Evolutionary conservation across 2,888 invertebrate genomes (phyloP).

Genomic region (Drosophila quinaria): DNA sequence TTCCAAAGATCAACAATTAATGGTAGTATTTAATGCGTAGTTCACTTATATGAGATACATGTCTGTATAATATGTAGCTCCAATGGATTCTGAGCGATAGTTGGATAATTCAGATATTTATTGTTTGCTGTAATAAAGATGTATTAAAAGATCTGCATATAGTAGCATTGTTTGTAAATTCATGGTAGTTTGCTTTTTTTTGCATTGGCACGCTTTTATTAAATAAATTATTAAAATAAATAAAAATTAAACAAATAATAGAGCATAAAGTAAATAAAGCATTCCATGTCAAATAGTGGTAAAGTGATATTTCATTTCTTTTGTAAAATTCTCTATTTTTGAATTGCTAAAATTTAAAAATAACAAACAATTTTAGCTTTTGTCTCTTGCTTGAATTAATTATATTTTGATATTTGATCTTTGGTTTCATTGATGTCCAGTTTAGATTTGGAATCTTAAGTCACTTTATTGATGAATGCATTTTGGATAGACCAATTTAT

Average conservation of each 20-base stretch:
- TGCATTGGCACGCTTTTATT: conserved; percentile 57
- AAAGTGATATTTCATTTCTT: conserved; percentile 23
- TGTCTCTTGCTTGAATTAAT: conserved; percentile 32
- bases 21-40: conserved; percentile 4
- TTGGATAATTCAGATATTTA: conserved; percentile 21
- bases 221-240: conserved; percentile 55
- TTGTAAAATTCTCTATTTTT: conserved; percentile 36
- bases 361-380: conserved; percentile 48
- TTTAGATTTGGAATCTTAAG: conserved; percentile 15
- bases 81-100: conserved; percentile 27
- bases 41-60: conserved; percentile 8
- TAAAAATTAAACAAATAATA: conserved; percentile 71
- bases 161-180: conserved; percentile 48
- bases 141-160: conserved; percentile 46
- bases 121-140: conserved; percentile 56
- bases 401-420: conserved; percentile 40
- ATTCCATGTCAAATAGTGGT: conserved; percentile 50
- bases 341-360: conserved; percentile 35
- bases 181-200: conserved; percentile 33
- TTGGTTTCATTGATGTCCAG: conserved; percentile 37
- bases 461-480: conserved; percentile 18
- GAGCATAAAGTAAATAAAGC: conserved; percentile 66
- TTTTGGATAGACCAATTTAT: conserved; percentile 32
- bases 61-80: conserved; percentile 23
- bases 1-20: conserved; percentile 32